Base-by-base conservation (phyloP, 2,888 invertebrate genomes). In the Oscheius sp. region DNA sequence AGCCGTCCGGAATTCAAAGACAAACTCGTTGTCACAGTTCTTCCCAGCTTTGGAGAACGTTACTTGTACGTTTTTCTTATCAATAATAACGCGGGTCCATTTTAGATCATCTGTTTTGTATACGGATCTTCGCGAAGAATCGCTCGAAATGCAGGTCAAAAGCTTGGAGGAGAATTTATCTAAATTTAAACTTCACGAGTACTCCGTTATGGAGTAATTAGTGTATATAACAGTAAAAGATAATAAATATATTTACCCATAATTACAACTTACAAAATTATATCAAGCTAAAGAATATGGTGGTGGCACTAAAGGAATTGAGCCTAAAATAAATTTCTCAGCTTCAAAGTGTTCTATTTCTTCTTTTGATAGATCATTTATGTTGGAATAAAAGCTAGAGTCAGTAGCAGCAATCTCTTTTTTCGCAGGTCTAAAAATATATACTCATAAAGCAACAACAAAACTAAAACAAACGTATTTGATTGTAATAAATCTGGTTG, bases 21-120 rank as follows among this genome's bases (percentile, higher is more conserved):
- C 53, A 86, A 87, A 61, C 76, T 87, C 13, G 80, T 87, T 68
- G 86, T 87, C 7, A 87, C 87, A 13, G 86, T 84, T 0, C 73
- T 87, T 41, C 86, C 87, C 35, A 84, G 84, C 59, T 87, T 84
- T 66, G 87, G 87, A 68, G 87, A 87, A 73, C 79, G 87, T 58
- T 87, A 87, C 74, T 78, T 87, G 83, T 86, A 41, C 76, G 85
- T 75, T 21, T n/a, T n/a, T n/a, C n/a, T n/a, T n/a, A n/a, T n/a
- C n/a, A n/a, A n/a, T n/a, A n/a, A n/a, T n/a, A n/a, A n/a, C n/a
- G n/a, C n/a, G n/a, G n/a, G n/a, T n/a, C 2, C 18, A 25, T 63
- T 76, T 46, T 63, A 86, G 85, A 43, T 84, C 87, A 0, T 84
- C 86, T 7, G 76, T 79, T 16, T 77, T 87, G 25, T 87, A 87